phyloP scores from a whole-genome alignment of 2,797 vertebrate species.

The Sebastolobus alascanus region DNA sequence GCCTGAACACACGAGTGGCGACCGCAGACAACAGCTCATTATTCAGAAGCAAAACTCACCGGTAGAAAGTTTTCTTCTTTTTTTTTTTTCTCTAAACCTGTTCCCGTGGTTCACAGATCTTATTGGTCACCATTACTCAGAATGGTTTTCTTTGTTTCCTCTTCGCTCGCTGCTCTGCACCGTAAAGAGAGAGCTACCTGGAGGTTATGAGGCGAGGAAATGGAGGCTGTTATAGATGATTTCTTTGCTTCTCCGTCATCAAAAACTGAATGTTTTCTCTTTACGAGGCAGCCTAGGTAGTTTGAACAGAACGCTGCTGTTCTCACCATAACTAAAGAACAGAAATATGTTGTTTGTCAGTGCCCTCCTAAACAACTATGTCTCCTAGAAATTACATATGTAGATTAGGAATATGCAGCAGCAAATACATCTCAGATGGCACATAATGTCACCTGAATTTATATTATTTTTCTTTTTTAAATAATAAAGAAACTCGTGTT shows the following conservation, averaged over 20 bases:
- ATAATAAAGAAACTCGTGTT: no score
- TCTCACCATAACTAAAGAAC: no score
- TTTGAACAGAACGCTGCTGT: neutral
- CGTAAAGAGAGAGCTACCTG: neutral
- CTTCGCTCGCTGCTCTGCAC: neutral
- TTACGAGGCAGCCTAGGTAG: neutral
- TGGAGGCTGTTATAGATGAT: neutral
- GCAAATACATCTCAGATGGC: neutral
- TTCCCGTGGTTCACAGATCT: neutral
- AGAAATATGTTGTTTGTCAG: neutral
- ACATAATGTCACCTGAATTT: neutral
- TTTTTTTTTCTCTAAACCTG: neutral
- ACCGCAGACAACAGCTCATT: constrained; percentile 19
- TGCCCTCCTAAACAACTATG: neutral
- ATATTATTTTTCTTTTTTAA: no score
- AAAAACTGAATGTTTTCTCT: constrained; percentile 3
- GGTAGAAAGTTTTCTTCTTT: no score
- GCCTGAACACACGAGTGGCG: neutral
- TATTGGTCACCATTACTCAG: neutral
- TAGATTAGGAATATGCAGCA: neutral
- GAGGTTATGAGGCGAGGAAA: neutral
- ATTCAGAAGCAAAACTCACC: constrained; percentile 7
- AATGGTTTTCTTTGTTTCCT: neutral
- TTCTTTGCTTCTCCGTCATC: neutral
- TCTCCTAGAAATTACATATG: neutral